phyloP scores from a whole-genome alignment of 2,113 vertebrate genomes.

The Paramormyrops kingsleyae region DNA sequence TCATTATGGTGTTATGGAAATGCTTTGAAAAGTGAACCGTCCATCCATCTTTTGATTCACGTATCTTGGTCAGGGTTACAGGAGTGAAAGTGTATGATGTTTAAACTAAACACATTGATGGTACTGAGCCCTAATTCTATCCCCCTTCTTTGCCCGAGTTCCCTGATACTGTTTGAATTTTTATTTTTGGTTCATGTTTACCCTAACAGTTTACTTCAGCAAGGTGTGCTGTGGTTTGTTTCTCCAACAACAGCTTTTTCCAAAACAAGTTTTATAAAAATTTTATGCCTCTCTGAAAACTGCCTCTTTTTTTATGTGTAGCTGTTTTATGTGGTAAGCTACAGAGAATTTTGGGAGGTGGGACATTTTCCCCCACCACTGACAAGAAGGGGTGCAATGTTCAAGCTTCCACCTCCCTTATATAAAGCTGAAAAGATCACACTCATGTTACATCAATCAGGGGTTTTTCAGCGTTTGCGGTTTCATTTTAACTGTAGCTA shows the following conservation, averaged over 20 bases:
- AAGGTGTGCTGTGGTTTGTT: not conserved
- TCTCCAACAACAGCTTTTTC: not conserved
- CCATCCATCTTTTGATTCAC: not conserved
- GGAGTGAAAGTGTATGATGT: not conserved
- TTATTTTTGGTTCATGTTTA: not conserved
- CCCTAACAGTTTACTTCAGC: not conserved
- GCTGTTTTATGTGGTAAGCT: not conserved
- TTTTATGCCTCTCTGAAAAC: not conserved
- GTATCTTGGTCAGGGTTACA: not conserved
- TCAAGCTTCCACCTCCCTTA: not conserved
- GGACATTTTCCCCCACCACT: not conserved
- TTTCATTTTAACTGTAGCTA: not conserved
- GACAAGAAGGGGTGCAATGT: not conserved
- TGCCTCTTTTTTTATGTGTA: not conserved
- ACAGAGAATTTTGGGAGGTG: not conserved
- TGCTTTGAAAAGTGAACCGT: not conserved
- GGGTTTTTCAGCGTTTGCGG: not conserved
- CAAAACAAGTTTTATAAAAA: not conserved
- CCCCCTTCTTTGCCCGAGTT: not conserved
- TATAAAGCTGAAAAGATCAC: not conserved
- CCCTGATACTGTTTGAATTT: not conserved
- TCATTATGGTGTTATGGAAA: not conserved
- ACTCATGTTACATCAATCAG: not conserved
- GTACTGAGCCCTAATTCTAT: not conserved
- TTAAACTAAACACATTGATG: not conserved